A percentile compares a stretch with the other conserved stretches of the same genome.
Evolutionary conservation across 2,888 invertebrate species (phyloP).

Genomic region (Scaptomyza polygonia): DNA sequence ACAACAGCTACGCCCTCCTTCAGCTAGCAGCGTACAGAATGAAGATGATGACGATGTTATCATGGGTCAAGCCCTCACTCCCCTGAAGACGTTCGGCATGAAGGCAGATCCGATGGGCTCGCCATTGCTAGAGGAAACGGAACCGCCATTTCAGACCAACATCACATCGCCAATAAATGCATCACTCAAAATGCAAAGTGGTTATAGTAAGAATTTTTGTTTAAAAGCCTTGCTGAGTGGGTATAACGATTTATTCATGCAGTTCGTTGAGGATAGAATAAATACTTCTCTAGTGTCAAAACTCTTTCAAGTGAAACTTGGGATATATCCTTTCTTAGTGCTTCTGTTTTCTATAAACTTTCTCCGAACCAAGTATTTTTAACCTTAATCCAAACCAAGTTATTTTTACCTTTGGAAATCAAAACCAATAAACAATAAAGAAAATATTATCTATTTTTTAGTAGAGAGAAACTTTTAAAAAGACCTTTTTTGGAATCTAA

Average conservation of each 20-base stretch:
- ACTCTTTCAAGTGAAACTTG: no score
- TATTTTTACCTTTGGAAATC: no score
- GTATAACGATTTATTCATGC: background rate
- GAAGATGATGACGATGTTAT: conserved; percentile 84
- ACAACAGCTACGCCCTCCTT: conserved; percentile 64
- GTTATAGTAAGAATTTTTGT: conserved; percentile 52
- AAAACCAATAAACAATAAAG: no score
- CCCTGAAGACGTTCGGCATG: conserved; percentile 71
- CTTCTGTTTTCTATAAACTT: no score
- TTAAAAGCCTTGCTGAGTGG: background rate
- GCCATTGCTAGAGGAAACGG: conserved; percentile 70
- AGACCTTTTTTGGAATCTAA: no score
- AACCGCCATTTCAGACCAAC: conserved; percentile 64
- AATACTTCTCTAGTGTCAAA: no score
- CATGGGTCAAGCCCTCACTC: conserved; percentile 83
- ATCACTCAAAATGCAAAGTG: conserved; percentile 34
- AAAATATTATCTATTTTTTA: no score
- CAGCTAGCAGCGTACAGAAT: conserved; percentile 66
- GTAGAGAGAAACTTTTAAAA: no score
- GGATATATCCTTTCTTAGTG: no score
- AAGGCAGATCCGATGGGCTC: conserved; percentile 78
- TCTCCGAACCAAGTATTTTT: no score
- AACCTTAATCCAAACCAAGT: no score
- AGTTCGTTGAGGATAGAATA: no score
- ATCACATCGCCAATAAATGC: conserved; percentile 40